These are phyloP conservation scores for Rhabdornis inornatus DNA, from an alignment of 2,113 vertebrate genomes.

Conservation along the genomic window DNA sequence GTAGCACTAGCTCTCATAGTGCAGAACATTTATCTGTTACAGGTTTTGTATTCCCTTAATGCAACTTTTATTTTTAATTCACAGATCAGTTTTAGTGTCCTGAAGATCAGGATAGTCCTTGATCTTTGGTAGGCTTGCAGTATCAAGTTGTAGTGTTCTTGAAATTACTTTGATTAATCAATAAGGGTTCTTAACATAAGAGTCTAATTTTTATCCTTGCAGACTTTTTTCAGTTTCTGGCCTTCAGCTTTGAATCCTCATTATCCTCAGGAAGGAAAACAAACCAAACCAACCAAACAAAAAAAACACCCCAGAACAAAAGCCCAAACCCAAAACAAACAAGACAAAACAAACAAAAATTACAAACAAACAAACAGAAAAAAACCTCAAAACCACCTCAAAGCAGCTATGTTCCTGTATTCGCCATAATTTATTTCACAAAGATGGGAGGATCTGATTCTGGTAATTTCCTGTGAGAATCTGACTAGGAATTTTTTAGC, in stretches of 20 bases:
- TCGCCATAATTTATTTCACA: neutral
- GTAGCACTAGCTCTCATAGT: neutral
- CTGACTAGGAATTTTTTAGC: neutral
- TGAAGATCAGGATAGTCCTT: neutral
- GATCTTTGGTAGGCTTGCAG: neutral
- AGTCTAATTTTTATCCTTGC: neutral
- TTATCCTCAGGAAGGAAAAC: neutral
- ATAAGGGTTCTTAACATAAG: neutral
- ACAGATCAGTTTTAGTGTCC: neutral
- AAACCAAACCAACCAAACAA: neutral
- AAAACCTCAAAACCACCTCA: fast-evolving
- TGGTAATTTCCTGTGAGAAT: neutral
- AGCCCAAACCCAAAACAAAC: too few species aligned
- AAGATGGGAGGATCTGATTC: neutral
- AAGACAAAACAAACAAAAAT: neutral
- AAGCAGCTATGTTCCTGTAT: neutral
- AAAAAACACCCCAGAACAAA: neutral
- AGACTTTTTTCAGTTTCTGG: neutral
- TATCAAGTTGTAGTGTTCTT: neutral
- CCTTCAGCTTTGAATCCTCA: neutral
- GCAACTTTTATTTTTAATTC: neutral
- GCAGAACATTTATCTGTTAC: neutral
- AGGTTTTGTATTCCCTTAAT: neutral
- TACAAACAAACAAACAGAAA: neutral
- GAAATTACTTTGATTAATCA: slow-evolving; percentile 10